Percentiles rank a stretch among this genome's conserved stretches.
Conservation (phyloP, 2,888 invertebrate species). For the Odontocolon sp. region DNA sequence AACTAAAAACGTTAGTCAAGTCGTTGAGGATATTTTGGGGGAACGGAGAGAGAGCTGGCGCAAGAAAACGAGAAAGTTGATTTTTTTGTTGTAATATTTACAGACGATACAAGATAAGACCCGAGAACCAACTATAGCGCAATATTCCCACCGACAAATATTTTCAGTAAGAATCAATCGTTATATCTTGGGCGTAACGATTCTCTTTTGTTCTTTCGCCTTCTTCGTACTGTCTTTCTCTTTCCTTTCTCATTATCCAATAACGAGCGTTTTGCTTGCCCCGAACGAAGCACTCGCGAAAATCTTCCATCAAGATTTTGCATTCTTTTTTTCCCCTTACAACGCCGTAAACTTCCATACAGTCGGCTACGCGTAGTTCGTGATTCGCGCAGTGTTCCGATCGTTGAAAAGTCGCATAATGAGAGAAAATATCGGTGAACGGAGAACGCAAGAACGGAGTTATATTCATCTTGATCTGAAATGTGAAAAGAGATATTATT, state of each 20-base stretch:
- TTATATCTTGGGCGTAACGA: background rate
- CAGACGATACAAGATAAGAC: slow-evolving; percentile 2
- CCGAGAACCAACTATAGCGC: slow-evolving; percentile 2
- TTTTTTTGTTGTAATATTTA: slow-evolving; percentile 7
- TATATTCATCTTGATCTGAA: slow-evolving; percentile 68
- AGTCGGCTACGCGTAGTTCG: slow-evolving; percentile 88
- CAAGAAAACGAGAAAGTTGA: background rate
- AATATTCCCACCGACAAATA: background rate
- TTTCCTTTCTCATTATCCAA: slow-evolving; percentile 85
- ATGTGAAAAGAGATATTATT: background rate
- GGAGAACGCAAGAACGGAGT: slow-evolving; percentile 87
- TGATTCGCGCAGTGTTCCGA: slow-evolving; percentile 85
- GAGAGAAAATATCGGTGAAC: slow-evolving; percentile 87
- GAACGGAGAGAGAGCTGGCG: too few relatives aligned
- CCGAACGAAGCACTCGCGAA: slow-evolving; percentile 86
- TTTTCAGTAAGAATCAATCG: slow-evolving; percentile 21
- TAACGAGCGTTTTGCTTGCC: slow-evolving; percentile 84
- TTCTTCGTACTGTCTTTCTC: slow-evolving; percentile 83
- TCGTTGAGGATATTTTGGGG: background rate
- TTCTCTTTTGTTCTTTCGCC: slow-evolving; percentile 84
- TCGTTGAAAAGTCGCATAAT: slow-evolving; percentile 85
- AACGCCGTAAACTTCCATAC: slow-evolving; percentile 90
- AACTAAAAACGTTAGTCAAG: too few relatives aligned
- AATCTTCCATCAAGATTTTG: slow-evolving; percentile 85
- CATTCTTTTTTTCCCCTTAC: slow-evolving; percentile 86